Base-by-base conservation (phyloP, 2,797 vertebrate genomes). In the Spondyliosoma cantharus region DNA sequence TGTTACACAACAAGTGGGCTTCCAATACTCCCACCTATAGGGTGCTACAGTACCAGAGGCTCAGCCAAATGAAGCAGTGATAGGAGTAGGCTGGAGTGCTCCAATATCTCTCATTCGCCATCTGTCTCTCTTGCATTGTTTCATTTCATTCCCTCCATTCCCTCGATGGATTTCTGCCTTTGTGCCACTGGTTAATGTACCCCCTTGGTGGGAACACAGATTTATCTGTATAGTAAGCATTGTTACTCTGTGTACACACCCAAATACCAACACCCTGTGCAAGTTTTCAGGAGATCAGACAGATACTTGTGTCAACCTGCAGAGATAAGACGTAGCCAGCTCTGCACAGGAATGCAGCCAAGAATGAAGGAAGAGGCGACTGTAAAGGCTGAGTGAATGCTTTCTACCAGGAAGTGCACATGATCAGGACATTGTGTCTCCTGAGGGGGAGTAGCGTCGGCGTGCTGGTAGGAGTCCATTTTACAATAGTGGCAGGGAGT, bases 1-100 rank as follows among this genome's bases (percentile, higher is more conserved):
- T 92, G 90, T 95, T 93, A 93, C 90, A 89, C 93, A 95, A 94
- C 85, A 89, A 90, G 89, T 86, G 83, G 89, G 89, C 89, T 88
- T 89, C 89, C 80, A 92, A 46, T 79, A 75, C 90, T 87, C 91
- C 91, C 86, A 92, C 92, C 69, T 52, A 37, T 37, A 67, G 71
- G 73, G 78, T 76, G 81, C 86, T 89, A 82, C 82, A 85, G 86
- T 74, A 84, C 74, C 78, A 79, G 79, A 85, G 84, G 73, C 72
- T 74, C 65, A 63, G 86, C 90, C 88, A 87, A 87, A 90, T 87
- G 83, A 84, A 90, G 72, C 85, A 84, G 73, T 62, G 85, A 83
- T 77, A 59, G 86, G 82, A 92, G 91, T 80, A 89, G 90, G 91
- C 88, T 87, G 81, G 83, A 91, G 89, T 81, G 77, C 78, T 86